Conservation (phyloP, 2,113 vertebrate genomes). For the Pleuronectes platessa region DNA sequence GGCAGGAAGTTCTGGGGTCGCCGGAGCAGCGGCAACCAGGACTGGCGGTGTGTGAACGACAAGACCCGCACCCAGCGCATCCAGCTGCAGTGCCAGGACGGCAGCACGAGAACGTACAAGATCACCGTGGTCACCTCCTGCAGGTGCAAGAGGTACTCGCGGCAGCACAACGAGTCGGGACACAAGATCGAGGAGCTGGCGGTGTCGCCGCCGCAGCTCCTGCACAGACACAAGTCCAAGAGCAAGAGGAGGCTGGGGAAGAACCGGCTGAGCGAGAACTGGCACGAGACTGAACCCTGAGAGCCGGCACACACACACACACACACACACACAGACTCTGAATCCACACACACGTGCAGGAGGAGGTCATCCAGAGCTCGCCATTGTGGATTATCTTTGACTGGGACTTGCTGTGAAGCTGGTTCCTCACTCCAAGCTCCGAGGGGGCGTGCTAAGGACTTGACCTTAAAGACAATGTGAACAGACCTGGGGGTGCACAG, state of each 20-base stretch:
- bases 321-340: not conserved
- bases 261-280: conserved; percentile 87
- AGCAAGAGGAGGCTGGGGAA: conserved; percentile 88
- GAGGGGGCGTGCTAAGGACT: conserved; percentile 24
- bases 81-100: conserved; percentile 93
- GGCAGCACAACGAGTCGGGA: conserved; percentile 93
- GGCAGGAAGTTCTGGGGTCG: conserved; percentile 91
- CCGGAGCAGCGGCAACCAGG: conserved; percentile 84
- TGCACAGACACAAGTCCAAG: conserved; percentile 88
- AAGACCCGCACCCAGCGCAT: conserved; percentile 93
- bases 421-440: conserved; percentile 44
- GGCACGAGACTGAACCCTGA: conserved; percentile 81
- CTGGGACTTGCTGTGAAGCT: conserved; percentile 54
- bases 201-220: conserved; percentile 83
- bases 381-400: conserved; percentile 63
- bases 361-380: conserved; percentile 3
- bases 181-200: conserved; percentile 85
- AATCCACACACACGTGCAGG: conserved; percentile 3
- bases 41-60: conserved; percentile 96
- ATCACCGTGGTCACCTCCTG: conserved; percentile 94
- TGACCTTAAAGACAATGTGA: conserved; percentile 52
- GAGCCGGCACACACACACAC: conserved; percentile 34
- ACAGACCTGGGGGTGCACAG: conserved; percentile 6
- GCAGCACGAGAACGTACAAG: conserved; percentile 94
- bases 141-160: conserved; percentile 93